phyloP scores from a whole-genome alignment of 2,797 vertebrate genomes.

The Nothura maculosa region DNA sequence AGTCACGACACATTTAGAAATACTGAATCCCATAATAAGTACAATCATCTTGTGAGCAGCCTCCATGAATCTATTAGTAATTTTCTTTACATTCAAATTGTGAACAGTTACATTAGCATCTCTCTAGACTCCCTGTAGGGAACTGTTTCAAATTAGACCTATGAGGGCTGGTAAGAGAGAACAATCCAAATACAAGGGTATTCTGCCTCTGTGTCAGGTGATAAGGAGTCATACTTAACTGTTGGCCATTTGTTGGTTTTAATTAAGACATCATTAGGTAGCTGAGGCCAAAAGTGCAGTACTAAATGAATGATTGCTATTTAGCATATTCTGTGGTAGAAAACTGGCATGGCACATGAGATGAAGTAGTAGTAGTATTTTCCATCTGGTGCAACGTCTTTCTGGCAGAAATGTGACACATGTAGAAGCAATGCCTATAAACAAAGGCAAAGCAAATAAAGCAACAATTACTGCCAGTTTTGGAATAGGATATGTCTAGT shows the following conservation, averaged over 20 bases:
- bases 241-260: not conserved
- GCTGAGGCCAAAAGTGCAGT: slow-evolving; percentile 10
- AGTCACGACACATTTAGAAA: not conserved
- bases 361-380: not conserved
- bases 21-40: not conserved
- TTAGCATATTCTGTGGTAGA: not conserved
- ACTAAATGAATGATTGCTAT: not conserved
- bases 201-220: slow-evolving; percentile 14
- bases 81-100: slow-evolving; percentile 27
- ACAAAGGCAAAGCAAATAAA: slow-evolving; percentile 36
- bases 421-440: not conserved
- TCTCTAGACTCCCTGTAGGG: not conserved
- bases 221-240: slow-evolving; percentile 25
- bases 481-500: not conserved
- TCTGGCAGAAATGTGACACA: slow-evolving; percentile 21
- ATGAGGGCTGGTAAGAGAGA: not conserved
- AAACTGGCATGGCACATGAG: not conserved
- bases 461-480: slow-evolving; percentile 18
- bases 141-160: slow-evolving; percentile 34
- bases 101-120: not conserved
- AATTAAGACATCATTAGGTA: slow-evolving; percentile 30
- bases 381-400: not conserved
- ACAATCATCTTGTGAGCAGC: not conserved
- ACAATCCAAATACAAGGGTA: not conserved
- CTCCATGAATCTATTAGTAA: not conserved